A percentile compares a stretch with the other conserved stretches of the same genome.
Evolutionary conservation across 2,797 vertebrate genomes (phyloP).

Genomic region (Anolis apletophallus): DNA sequence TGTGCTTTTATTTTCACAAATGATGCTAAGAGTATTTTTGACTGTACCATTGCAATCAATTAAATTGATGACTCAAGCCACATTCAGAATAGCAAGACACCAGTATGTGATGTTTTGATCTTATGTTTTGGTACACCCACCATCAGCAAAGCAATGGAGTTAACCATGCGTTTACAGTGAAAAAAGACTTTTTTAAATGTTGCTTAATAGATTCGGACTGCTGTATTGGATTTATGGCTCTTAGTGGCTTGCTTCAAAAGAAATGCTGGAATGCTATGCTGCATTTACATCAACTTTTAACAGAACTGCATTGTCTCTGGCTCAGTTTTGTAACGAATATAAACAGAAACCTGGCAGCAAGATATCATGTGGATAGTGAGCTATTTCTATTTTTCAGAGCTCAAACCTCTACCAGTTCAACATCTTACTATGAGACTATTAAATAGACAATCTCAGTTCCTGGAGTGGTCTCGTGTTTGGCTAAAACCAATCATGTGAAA

Average conservation of each 20-base stretch:
- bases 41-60: conserved; percentile 43
- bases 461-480: neutral
- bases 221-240: conserved; percentile 47
- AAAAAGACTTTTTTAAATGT: conserved; percentile 1
- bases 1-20: conserved; percentile 47
- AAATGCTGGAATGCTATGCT: neutral
- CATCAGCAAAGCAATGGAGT: conserved; percentile 72
- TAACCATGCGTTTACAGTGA: conserved; percentile 42
- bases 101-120: conserved; percentile 42
- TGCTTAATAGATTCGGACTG: conserved; percentile 55
- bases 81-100: conserved; percentile 33
- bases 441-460: neutral
- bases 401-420: neutral
- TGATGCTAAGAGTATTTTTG: conserved; percentile 37
- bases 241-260: neutral
- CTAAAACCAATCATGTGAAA: neutral
- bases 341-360: neutral
- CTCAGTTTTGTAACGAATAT: conserved; percentile 1
- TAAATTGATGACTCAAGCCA: conserved; percentile 50
- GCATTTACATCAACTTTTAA: neutral
- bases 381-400: neutral
- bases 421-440: neutral
- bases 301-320: neutral
- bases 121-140: conserved; percentile 48
- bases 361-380: neutral